Conservation (phyloP, 2,113 vertebrate species). For the Numida meleagris region DNA sequence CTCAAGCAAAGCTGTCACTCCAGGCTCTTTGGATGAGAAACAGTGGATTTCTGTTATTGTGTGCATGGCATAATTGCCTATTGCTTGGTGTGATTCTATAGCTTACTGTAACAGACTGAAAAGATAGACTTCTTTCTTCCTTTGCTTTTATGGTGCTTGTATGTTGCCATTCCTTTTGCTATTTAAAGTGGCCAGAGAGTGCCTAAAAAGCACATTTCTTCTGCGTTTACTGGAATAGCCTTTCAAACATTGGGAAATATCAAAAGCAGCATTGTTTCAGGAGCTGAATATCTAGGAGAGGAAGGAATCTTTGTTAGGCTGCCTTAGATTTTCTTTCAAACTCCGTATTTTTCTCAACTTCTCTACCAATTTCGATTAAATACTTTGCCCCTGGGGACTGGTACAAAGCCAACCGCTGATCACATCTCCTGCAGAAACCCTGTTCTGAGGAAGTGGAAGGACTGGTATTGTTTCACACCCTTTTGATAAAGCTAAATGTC, state of each 20-base stretch:
- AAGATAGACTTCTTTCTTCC: background rate
- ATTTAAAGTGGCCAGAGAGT: background rate
- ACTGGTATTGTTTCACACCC: background rate
- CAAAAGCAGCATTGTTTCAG: background rate
- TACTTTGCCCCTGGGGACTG: background rate
- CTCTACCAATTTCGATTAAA: background rate
- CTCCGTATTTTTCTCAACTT: background rate
- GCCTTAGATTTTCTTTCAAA: background rate
- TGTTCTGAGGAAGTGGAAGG: background rate
- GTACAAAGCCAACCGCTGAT: background rate
- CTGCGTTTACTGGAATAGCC: background rate
- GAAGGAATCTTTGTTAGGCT: background rate
- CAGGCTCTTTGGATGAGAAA: background rate
- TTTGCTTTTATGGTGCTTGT: background rate
- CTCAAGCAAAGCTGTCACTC: background rate
- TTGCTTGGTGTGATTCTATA: background rate
- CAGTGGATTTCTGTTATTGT: background rate
- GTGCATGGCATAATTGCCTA: background rate
- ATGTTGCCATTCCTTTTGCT: background rate
- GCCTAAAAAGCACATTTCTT: background rate
- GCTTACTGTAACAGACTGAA: background rate
- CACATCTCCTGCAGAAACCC: background rate
- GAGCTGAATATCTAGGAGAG: background rate
- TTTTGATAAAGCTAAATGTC: slow-evolving; percentile 12
- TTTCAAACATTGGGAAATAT: background rate